A percentile compares a stretch with the other conserved stretches of the same genome.
Evolutionary conservation across 2,888 invertebrate species (phyloP).

Genomic region (Digitonthophagus gazella): DNA sequence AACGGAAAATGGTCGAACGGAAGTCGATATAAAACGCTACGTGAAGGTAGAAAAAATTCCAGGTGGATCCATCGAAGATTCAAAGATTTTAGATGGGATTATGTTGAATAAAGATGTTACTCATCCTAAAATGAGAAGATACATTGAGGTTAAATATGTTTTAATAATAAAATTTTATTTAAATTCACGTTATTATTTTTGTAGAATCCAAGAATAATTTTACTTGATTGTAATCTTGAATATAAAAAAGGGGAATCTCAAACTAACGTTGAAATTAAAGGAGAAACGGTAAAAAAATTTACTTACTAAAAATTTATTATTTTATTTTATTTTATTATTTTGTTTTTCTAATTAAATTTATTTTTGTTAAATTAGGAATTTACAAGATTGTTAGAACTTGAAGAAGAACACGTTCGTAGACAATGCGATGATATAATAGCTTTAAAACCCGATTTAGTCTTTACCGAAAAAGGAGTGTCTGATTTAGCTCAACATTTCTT

Average conservation of each 20-base stretch:
- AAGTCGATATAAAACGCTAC: slow-evolving; percentile 98
- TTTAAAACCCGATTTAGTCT: slow-evolving; percentile 92
- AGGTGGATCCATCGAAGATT: slow-evolving; percentile 94
- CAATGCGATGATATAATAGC: slow-evolving; percentile 92
- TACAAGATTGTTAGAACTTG: slow-evolving; percentile 88
- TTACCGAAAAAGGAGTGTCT: slow-evolving; percentile 98
- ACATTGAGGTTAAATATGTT: slow-evolving; percentile 60
- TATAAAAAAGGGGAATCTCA: slow-evolving; percentile 99
- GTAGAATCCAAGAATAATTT: slow-evolving; percentile 88
- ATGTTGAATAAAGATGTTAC: slow-evolving; percentile 99
- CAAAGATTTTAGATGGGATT: slow-evolving; percentile 86
- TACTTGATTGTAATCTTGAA: slow-evolving; percentile 94
- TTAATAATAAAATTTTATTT: slow-evolving; percentile 4
- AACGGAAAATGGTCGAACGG: slow-evolving; percentile 84
- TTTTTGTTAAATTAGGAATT: slow-evolving; percentile 65
- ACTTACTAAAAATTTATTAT: slow-evolving; percentile 4
- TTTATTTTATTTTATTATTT: slow-evolving; percentile 5
- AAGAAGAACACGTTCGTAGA: slow-evolving; percentile 89
- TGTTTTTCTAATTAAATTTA: not conserved
- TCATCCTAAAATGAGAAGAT: slow-evolving; percentile 94
- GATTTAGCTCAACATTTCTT: slow-evolving; percentile 89
- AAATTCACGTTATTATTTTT: slow-evolving; percentile 18
- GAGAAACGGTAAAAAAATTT: slow-evolving; percentile 69
- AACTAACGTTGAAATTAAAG: slow-evolving; percentile 94
- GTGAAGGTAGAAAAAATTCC: slow-evolving; percentile 95